Evolutionary conservation across 2,797 vertebrate genomes (phyloP), one percentile per base, ranked within the genome.

Genomic region (Enteromius mattozi): DNA sequence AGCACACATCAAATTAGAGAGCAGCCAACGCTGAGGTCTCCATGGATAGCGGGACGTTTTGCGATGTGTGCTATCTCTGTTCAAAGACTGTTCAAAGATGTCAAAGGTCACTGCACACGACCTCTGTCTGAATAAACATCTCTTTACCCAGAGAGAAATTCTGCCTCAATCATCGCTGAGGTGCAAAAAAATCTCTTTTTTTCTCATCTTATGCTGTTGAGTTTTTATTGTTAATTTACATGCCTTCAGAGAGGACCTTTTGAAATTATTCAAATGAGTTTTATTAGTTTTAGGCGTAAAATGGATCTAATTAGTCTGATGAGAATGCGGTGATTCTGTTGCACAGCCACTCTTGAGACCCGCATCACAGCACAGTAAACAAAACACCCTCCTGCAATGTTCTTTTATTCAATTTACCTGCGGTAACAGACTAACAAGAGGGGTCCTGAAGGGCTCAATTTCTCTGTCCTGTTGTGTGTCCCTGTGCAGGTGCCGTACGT

Each of bases 401-500:
- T 56, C 61, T 61, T 82, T 80, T n/a, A 70, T 47, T 68, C 65
- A 71, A 40, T 86, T 78, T 86, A 45, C n/a, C 72, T 81, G 40
- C 47, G 14, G 42, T 71, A 42, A 54, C 47, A 2, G 10, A n/a
- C 40, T 79, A 79, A 85, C 33, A 24, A 84, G 82, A 33, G 3
- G 21, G 24, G 16, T 56, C 47, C 40, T 19, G 45, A 77, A 24
- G 66, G 63, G 37, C 66, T 77, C 42, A 59, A 66, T 66, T 72
- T 30, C 27, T 78, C 59, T 30, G 24, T 78, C 14, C 35, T 69
- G 35, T 42, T 83, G 17, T 87, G 40, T 77, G 37, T 87, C 17
- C 59, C 63, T 83, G 47, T 75, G 45, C 87, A 99, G 98, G 97
- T 99, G n/a, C 98, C 98, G 82, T 99, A 99, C 81, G 97, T 99